Evolutionary conservation across 2,113 vertebrate species (phyloP).

Genomic region (Calyptommatus sinebrachiatus): DNA sequence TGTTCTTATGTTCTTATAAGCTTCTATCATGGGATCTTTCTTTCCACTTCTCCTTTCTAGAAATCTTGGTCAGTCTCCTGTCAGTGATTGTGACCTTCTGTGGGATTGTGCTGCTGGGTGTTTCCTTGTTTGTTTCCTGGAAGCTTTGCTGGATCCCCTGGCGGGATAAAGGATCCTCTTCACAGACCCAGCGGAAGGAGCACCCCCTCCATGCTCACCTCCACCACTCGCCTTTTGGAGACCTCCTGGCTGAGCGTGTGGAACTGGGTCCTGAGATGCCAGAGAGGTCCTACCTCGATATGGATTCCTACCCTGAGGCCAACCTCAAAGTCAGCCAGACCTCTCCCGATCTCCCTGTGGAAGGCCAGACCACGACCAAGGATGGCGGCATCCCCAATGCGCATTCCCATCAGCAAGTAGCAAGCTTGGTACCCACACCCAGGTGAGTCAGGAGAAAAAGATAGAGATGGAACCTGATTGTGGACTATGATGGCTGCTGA

Average conservation of each 20-base stretch:
- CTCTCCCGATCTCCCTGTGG: constrained; percentile 84
- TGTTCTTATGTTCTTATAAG: too few relatives aligned
- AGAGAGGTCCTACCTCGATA: constrained; percentile 89
- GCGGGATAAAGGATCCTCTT: constrained; percentile 80
- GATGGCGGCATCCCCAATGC: constrained; percentile 78
- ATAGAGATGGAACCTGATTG: too few relatives aligned
- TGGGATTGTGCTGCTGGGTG: constrained; percentile 88
- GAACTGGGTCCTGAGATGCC: constrained; percentile 77
- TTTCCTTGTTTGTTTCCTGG: constrained; percentile 94
- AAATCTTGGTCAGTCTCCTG: constrained; percentile 91
- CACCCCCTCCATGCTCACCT: constrained; percentile 67
- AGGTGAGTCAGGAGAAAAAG: constrained; percentile 52
- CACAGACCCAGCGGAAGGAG: constrained; percentile 77
- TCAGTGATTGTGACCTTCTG: constrained; percentile 94
- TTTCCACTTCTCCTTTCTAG: constrained; percentile 56
- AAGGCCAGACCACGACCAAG: constrained; percentile 59
- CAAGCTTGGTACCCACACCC: constrained; percentile 66
- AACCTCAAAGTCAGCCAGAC: constrained; percentile 87
- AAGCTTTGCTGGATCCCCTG: constrained; percentile 94
- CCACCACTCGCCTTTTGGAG: constrained; percentile 80
- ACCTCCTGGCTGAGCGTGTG: constrained; percentile 76
- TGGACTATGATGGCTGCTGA: too few relatives aligned
- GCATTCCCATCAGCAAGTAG: constrained; percentile 86
- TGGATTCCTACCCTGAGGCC: constrained; percentile 87
- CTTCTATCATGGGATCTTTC: constrained; percentile 1